Conservation (phyloP, 2,113 vertebrate species). For the Esox niger region DNA sequence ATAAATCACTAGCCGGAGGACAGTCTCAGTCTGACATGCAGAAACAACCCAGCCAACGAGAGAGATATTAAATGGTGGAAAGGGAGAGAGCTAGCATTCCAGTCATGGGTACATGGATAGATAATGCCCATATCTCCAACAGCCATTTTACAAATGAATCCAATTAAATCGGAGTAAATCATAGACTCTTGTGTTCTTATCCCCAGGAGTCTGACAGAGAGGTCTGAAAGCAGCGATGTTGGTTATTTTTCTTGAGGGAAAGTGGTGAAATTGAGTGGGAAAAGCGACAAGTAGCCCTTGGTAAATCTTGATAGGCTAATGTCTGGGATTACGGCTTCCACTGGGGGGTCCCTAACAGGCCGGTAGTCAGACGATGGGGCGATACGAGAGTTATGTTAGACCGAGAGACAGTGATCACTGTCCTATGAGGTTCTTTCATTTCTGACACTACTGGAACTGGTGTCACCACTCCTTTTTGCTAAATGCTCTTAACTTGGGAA, state of each 20-base stretch:
- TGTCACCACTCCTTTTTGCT: too few relatives aligned
- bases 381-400: constrained; percentile 40
- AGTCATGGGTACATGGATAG: constrained; percentile 73
- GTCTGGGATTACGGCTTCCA: constrained; percentile 60
- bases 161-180: constrained; percentile 47
- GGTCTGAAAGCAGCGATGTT: constrained; percentile 54
- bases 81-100: constrained; percentile 52
- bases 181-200: constrained; percentile 54
- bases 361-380: constrained; percentile 42
- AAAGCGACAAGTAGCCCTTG: constrained; percentile 42
- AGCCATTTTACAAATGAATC: constrained; percentile 69
- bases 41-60: background rate
- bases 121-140: constrained; percentile 63
- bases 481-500: too few relatives aligned
- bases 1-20: background rate
- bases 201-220: constrained; percentile 38
- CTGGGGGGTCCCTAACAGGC: constrained; percentile 50
- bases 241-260: constrained; percentile 53
- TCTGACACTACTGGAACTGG: too few relatives aligned
- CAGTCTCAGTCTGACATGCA: background rate
- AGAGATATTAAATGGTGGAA: constrained; percentile 23
- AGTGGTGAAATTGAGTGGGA: constrained; percentile 46
- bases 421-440: too few relatives aligned
- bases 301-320: constrained; percentile 72
- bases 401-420: too few relatives aligned